A percentile compares a stretch with the other conserved stretches of the same genome.
phyloP scores from a whole-genome alignment of 2,113 vertebrate genomes.

The Cochlearius cochlearius region DNA sequence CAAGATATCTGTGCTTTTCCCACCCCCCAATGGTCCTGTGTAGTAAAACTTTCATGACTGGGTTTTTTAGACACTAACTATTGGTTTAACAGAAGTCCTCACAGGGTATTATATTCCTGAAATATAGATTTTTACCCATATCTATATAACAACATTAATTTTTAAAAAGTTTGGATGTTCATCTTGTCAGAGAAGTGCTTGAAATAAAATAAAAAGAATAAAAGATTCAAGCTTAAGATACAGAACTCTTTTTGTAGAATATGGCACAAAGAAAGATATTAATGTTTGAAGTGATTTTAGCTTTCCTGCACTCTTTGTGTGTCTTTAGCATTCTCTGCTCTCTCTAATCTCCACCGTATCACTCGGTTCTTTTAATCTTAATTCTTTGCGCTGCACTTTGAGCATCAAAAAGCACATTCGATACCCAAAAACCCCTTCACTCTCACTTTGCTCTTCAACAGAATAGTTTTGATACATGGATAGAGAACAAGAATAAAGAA shows the following conservation, averaged over 20 bases:
- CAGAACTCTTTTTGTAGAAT: conserved; percentile 1
- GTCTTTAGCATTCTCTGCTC: conserved; percentile 20
- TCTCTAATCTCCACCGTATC: conserved; percentile 65
- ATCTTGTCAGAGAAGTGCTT: conserved; percentile 21
- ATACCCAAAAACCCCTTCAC: conserved; percentile 23
- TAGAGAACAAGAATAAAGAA: conserved; percentile 50
- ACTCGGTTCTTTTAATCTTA: conserved; percentile 61
- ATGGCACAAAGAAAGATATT: conserved; percentile 25
- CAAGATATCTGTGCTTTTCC: background rate
- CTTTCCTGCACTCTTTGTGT: conserved; percentile 26
- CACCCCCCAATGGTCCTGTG: background rate
- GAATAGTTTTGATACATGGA: conserved; percentile 21
- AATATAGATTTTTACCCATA: background rate
- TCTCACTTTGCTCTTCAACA: conserved; percentile 43
- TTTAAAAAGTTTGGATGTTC: conserved; percentile 20
- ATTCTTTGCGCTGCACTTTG: conserved; percentile 64
- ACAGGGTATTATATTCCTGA: background rate
- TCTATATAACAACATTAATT: conserved; percentile 2
- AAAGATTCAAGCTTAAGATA: conserved; percentile 24
- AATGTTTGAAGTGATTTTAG: conserved; percentile 53
- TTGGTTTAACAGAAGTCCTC: conserved; percentile 12
- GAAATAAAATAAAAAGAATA: conserved; percentile 48
- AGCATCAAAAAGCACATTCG: conserved; percentile 39
- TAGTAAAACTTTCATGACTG: background rate
- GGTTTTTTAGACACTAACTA: background rate